Conservation (phyloP, 2,888 invertebrate species). For the Mesorhabditis spiculigera region DNA sequence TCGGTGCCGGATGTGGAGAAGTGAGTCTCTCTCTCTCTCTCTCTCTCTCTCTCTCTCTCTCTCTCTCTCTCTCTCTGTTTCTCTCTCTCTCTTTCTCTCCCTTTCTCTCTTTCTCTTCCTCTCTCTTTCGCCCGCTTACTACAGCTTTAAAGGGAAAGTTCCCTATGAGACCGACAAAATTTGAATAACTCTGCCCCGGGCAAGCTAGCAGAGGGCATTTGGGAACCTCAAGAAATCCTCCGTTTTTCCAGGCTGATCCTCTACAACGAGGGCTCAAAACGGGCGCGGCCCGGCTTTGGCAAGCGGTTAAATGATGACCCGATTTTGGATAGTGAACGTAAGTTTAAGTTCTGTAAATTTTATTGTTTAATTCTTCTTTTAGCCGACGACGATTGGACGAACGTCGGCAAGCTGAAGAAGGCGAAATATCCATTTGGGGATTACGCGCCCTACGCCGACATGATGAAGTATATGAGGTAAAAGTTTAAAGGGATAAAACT, state of each 20-base stretch:
- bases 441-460: slow-evolving; percentile 51
- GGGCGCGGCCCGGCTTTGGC: slow-evolving; percentile 7
- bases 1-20: slow-evolving; percentile 50
- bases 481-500: background rate
- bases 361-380: background rate
- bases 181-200: background rate
- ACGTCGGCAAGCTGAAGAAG: slow-evolving; percentile 36
- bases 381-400: slow-evolving; percentile 30
- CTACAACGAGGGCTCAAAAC: slow-evolving; percentile 29
- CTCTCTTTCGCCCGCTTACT: background rate
- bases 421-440: slow-evolving; percentile 50
- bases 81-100: no score
- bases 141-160: background rate
- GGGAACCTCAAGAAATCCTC: no score
- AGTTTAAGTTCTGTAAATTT: background rate
- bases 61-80: background rate
- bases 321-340: slow-evolving; percentile 40
- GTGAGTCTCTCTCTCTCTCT: slow-evolving; percentile 13
- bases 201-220: background rate
- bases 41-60: background rate
- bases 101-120: no score
- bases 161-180: background rate
- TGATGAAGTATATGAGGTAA: slow-evolving; percentile 45
- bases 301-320: slow-evolving; percentile 38
- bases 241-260: slow-evolving; percentile 27